Evolutionary conservation across 2,113 vertebrate species (phyloP).

Genomic region (Pluvianellus socialis): DNA sequence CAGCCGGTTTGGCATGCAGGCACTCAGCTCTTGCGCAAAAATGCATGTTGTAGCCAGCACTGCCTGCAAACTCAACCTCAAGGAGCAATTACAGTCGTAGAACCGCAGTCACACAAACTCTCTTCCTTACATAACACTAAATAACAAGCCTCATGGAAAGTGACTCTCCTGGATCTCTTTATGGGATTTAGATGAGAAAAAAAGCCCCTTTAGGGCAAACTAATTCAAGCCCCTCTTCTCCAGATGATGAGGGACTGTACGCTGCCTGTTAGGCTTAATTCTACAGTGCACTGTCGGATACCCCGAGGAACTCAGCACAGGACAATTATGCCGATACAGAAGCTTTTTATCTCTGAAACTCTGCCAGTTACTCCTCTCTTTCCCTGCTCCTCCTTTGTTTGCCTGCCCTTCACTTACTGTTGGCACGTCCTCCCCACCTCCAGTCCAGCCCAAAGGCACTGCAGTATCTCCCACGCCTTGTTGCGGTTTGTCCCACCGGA

Average conservation of each 20-base stretch:
- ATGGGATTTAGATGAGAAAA: neutral
- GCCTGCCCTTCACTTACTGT: neutral
- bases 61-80: constrained; percentile 43
- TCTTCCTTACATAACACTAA: neutral
- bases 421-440: neutral
- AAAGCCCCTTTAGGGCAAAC: neutral
- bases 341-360: neutral
- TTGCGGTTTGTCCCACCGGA: neutral
- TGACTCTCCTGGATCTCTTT: neutral
- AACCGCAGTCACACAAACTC: neutral
- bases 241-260: neutral
- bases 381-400: neutral
- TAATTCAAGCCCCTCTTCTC: neutral
- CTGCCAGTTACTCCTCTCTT: neutral
- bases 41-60: neutral
- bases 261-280: neutral
- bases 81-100: neutral
- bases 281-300: neutral
- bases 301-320: neutral
- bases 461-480: rapidly evolving
- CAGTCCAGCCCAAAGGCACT: neutral
- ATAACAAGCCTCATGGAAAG: neutral
- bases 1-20: neutral
- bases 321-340: neutral
- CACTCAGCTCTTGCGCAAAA: neutral